A percentile compares a stretch with the other conserved stretches of the same genome.
These are phyloP conservation scores for Bombus confusus DNA, from an alignment of 1,140 invertebrate species.

Conservation along the genomic window DNA sequence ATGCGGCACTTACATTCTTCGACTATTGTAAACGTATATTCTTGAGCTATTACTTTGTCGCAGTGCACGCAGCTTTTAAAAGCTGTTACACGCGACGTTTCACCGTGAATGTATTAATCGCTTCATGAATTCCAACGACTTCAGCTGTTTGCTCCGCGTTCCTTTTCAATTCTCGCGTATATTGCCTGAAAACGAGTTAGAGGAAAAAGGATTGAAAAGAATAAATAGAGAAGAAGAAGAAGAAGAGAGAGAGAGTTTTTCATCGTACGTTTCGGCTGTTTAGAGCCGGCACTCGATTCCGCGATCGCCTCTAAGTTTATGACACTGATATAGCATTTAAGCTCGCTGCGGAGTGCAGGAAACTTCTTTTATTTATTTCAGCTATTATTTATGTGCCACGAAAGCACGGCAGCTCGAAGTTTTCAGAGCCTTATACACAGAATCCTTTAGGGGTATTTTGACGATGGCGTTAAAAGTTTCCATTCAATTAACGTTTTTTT, in stretches of 20 bases:
- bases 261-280: background rate
- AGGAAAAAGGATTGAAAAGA: background rate
- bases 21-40: background rate
- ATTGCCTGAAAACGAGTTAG: background rate
- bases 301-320: background rate
- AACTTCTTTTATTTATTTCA: too few relatives aligned
- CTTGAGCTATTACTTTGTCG: background rate
- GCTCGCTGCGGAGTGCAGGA: too few relatives aligned
- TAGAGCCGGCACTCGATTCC: background rate
- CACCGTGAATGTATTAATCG: slow-evolving; percentile 20
- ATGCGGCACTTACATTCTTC: background rate
- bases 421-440: background rate
- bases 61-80: slow-evolving; percentile 10
- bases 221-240: background rate
- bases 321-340: background rate
- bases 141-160: background rate
- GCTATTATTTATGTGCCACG: too few relatives aligned
- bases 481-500: background rate
- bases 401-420: too few relatives aligned
- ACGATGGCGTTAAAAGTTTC: too few relatives aligned
- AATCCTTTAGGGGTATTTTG: background rate
- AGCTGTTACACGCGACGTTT: background rate
- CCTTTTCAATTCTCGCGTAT: background rate
- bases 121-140: background rate
- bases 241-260: too few relatives aligned